Base-by-base conservation (phyloP, 2,797 vertebrate genomes). In the Oryzias sinensis region DNA sequence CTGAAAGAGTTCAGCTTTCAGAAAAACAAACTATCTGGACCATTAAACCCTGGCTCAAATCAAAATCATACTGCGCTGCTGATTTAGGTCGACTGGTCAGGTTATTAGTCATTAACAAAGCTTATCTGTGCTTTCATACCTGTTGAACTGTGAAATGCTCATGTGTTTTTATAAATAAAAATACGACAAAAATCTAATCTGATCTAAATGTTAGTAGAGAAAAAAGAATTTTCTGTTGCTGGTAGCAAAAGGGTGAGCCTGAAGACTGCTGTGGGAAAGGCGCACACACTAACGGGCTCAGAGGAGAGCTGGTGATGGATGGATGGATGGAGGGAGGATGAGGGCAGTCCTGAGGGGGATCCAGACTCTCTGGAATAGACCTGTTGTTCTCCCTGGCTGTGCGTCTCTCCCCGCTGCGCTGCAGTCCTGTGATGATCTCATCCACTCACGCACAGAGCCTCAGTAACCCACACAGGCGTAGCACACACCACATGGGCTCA, bases 361-460 rank as follows among this genome's bases (percentile, higher is more conserved):
- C 77, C 80, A 70, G 74, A 62, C 60, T 76, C 78, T 59, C 48
- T 76, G 82, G 76, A 80, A 77, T 77, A 82, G 73, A 79, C 77
- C 80, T 79, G 73, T 62, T 76, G 67, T 66, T 68, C 40, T 65
- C 53, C 48, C 49, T 52, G 37, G 16, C 51, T 24, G 53, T 56
- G 56, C 54, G 43, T 46, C 44, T 69, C 46, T 64, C 42, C 46
- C 59, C 49, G 68, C 60, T 72, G 70, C 1, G 71, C 77, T 58
- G 62, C 60, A 56, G 59, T 62, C 62, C 70, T 75, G 74, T 73
- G 75, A 76, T 77, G 74, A 80, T 68, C 73, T 82, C 77, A 80
- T 72, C 50, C 55, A 44, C 73, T 67, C 60, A 44, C 47, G 60
- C 61, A 41, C 53, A 42, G 11, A 53, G 58, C 61, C 52, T 65